Evolutionary conservation across 2,113 vertebrate genomes (phyloP).

Genomic region (Platysteira castanea): DNA sequence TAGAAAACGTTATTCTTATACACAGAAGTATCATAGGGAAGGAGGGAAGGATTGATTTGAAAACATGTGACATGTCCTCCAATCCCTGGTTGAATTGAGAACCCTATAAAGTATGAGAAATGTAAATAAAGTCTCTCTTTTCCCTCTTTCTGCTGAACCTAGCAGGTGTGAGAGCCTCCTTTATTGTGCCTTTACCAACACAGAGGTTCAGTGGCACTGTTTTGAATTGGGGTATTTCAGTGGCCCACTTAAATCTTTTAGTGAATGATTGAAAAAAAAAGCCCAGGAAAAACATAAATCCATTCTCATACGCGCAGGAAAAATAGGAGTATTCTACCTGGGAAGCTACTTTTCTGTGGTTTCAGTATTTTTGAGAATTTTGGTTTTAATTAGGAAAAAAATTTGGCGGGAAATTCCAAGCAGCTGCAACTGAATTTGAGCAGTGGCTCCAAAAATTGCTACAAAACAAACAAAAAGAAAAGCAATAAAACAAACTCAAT

Average conservation of each 20-base stretch:
- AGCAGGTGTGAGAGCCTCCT: no score
- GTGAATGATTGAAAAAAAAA: not conserved
- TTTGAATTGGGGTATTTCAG: not conserved
- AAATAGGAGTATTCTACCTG: not conserved
- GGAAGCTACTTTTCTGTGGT: not conserved
- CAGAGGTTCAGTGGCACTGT: not conserved
- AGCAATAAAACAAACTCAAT: not conserved
- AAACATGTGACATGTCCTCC: no score
- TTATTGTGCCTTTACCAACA: no score
- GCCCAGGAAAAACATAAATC: not conserved
- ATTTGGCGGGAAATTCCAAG: not conserved
- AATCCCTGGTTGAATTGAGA: no score
- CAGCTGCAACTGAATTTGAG: not conserved
- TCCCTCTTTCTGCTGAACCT: no score
- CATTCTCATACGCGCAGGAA: not conserved
- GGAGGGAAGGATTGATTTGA: not conserved
- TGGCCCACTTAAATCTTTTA: not conserved
- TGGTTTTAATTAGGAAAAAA: not conserved
- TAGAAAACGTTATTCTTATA: not conserved
- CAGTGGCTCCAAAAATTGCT: not conserved
- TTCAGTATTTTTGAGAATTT: not conserved
- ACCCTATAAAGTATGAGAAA: no score
- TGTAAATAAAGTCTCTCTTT: no score
- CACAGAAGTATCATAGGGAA: not conserved
- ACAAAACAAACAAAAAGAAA: not conserved